phyloP scores from a whole-genome alignment of 2,888 invertebrate species.

The Aromia moschata region DNA sequence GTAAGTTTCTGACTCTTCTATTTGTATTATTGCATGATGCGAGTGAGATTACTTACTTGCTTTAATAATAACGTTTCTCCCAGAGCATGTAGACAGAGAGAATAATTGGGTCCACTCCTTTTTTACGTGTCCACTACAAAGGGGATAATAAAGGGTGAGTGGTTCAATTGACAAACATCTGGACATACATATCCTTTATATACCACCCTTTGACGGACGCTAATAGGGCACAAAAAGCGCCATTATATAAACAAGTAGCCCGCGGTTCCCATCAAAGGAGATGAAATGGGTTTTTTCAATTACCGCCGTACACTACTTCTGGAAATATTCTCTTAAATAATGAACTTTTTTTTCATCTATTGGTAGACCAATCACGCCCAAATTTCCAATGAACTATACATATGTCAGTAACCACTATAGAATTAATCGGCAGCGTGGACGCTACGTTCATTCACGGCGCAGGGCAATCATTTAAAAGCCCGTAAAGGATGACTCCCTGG shows the following conservation, averaged over 20 bases:
- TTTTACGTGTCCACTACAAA: slow-evolving; percentile 51
- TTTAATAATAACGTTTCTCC: slow-evolving; percentile 34
- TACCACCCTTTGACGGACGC: slow-evolving; percentile 46
- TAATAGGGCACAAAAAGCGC: slow-evolving; percentile 43
- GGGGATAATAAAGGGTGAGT: slow-evolving; percentile 45
- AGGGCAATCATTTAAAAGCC: slow-evolving; percentile 34
- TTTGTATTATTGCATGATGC: no score
- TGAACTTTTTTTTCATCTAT: slow-evolving; percentile 3
- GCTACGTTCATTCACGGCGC: slow-evolving; percentile 32
- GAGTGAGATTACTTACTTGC: slow-evolving; percentile 32
- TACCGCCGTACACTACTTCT: slow-evolving; percentile 17
- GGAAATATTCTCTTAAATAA: slow-evolving; percentile 16
- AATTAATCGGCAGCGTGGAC: slow-evolving; percentile 4
- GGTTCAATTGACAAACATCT: slow-evolving; percentile 50
- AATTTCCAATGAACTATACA: background rate
- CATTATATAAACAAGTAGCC: slow-evolving; percentile 40
- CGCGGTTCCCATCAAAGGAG: slow-evolving; percentile 42
- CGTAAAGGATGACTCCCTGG: slow-evolving; percentile 52
- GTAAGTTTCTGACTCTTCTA: no score
- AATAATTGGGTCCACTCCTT: slow-evolving; percentile 42
- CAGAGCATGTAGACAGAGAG: slow-evolving; percentile 30
- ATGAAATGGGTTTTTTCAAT: slow-evolving; percentile 13
- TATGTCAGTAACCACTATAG: slow-evolving; percentile 10
- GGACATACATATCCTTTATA: slow-evolving; percentile 42
- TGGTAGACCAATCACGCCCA: slow-evolving; percentile 9